Conservation (phyloP, 1,140 invertebrate genomes). For the Dufourea novaeangliae region DNA sequence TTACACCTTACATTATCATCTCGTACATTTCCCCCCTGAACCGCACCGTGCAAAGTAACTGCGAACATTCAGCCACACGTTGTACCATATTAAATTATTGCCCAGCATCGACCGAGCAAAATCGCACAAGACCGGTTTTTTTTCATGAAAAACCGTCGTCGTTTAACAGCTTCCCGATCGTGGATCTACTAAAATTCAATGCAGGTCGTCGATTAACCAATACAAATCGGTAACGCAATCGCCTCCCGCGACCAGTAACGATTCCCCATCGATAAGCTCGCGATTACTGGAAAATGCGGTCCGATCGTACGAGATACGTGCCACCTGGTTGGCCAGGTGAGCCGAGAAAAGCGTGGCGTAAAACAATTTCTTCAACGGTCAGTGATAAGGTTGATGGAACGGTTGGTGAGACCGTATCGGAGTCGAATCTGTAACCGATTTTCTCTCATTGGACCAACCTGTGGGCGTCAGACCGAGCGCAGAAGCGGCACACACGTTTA, state of each 20-base stretch:
- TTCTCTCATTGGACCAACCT: slow-evolving; percentile 18
- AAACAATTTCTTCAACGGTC: not conserved
- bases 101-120: slow-evolving; percentile 36
- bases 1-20: too few species aligned
- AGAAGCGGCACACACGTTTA: not conserved
- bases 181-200: not conserved
- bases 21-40: too few species aligned
- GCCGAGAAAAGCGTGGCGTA: slow-evolving; percentile 12
- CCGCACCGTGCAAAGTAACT: too few species aligned
- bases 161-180: slow-evolving; percentile 10
- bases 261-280: slow-evolving; percentile 5
- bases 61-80: too few species aligned
- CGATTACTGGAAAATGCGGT: slow-evolving; percentile 12
- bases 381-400: slow-evolving; percentile 21
- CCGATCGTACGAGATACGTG: not conserved
- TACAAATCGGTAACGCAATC: too few species aligned
- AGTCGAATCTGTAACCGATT: slow-evolving; percentile 6
- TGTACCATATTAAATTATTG: not conserved
- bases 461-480: slow-evolving; percentile 28
- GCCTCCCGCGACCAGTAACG: not conserved
- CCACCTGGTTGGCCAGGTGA: too few species aligned
- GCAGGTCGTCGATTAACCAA: slow-evolving; percentile 29
- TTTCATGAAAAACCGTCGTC: slow-evolving; percentile 34
- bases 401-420: not conserved
- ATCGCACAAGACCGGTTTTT: slow-evolving; percentile 31